Evolutionary conservation across 2,888 invertebrate genomes (phyloP).

Genomic region (Ichneumoninae sp.): DNA sequence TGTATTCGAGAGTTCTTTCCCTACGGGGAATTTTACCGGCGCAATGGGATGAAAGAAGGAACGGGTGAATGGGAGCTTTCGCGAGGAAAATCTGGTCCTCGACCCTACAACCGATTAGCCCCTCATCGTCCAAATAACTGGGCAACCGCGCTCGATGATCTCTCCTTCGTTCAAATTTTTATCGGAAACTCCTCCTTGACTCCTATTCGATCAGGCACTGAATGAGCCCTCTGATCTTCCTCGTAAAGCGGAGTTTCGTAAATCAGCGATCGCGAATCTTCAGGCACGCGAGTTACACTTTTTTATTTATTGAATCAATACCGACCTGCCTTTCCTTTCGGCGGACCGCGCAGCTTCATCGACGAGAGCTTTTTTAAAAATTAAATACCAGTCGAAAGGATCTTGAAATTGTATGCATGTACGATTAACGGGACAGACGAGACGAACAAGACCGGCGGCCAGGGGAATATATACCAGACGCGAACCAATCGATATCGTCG

Average conservation of each 20-base stretch:
- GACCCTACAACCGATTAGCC: conserved; percentile 7
- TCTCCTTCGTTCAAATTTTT: too few species aligned
- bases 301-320: background rate
- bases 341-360: background rate
- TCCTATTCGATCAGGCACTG: background rate
- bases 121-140: background rate
- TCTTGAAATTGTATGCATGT: conserved; percentile 5
- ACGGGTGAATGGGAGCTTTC: background rate
- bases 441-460: conserved; percentile 16
- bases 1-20: conserved; percentile 7
- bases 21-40: background rate
- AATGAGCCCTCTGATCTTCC: background rate
- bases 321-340: background rate
- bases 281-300: background rate
- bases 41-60: background rate
- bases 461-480: conserved; percentile 19
- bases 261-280: background rate
- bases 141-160: background rate
- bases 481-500: conserved; percentile 34
- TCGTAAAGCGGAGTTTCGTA: background rate
- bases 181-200: background rate
- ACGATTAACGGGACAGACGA: background rate
- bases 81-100: conserved; percentile 1
- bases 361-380: background rate
- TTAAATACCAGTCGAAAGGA: background rate